Base-by-base conservation (phyloP, 1,140 invertebrate genomes). In the Charaxes varanes region DNA sequence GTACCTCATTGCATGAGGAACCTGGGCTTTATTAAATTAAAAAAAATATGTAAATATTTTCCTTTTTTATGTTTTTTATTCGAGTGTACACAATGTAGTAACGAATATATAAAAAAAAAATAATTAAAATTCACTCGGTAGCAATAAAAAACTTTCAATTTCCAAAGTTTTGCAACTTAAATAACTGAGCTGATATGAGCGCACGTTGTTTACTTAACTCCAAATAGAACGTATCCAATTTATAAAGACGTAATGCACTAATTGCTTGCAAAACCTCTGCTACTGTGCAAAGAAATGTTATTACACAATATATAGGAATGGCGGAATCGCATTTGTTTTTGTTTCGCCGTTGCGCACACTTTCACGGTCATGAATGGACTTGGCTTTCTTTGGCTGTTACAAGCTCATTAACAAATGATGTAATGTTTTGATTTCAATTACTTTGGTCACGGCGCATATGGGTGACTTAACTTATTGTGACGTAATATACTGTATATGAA, bases 341-440 rank as follows among this genome's bases (percentile, higher is more conserved):
- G 61, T 64, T 59, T 51, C 48, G 45, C 38, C 35, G 35, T 38
- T 38, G 8, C 30, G 35, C 31, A 30, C 13, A 53, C 70, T 73
- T 73, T 73, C 70, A 64, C 57, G 60, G 62, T 68, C 64, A 70
- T 58, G 57, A 49, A 48, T 54, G 28, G 43, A 41, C 24, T 8
- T 22, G 45, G 57, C 64, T 71, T 71, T 68, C 66, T 60, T 67
- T 41, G 47, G 44, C 27, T 42, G 36, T 41, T 37, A 34, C 38
- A 32, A 16, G 36, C 41, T 42, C 40, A 43, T 51, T 49, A 51
- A 34, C 18, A 26, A 41, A 14, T 53, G 33, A 37, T 33, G 41
- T 53, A 47, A 41, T 23, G 15, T 32, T 15, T 49, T 33, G 13
- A 26, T n/a, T n/a, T 5, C 23, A 32, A 41, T 40, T 50, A 41